Evolutionary conservation across 23 tunicate species (phyloP).

Genomic region (Phallusia fumigata): DNA sequence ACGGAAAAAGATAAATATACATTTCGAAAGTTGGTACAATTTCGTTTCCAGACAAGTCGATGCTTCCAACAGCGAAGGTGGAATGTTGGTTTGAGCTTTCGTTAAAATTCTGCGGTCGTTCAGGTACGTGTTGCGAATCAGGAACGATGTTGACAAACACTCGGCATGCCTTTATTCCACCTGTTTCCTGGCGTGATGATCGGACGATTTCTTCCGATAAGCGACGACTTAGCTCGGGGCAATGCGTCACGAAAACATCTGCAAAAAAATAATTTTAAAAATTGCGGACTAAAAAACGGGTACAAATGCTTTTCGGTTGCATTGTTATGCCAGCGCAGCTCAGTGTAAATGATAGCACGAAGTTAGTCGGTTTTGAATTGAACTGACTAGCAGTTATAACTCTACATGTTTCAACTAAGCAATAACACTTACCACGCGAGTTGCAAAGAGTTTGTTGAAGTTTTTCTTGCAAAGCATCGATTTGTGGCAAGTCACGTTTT

Average conservation of each 20-base stretch:
- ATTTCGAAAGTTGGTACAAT: slow-evolving; percentile 37
- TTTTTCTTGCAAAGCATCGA: neutral
- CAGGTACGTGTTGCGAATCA: slow-evolving; percentile 2
- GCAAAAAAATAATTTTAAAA: no score
- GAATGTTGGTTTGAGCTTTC: neutral
- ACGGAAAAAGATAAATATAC: slow-evolving; percentile 40
- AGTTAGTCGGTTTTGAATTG: no score
- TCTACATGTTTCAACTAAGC: no score
- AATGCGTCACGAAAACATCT: slow-evolving; percentile 24
- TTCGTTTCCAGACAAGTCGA: slow-evolving; percentile 16
- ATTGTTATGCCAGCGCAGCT: no score
- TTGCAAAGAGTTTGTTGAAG: neutral
- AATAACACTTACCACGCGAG: neutral
- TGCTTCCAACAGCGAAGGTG: slow-evolving; percentile 19
- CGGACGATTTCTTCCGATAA: slow-evolving; percentile 35
- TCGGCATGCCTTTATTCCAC: slow-evolving; percentile 32
- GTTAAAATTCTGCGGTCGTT: neutral
- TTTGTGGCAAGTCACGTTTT: slow-evolving; percentile 9
- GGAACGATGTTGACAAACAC: slow-evolving; percentile 17
- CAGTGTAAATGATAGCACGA: no score
- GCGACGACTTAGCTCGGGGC: slow-evolving; percentile 31
- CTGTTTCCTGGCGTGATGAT: slow-evolving; percentile 33
- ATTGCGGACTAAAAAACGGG: no score
- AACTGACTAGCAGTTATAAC: no score
- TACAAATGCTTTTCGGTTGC: no score